Percentiles rank a stretch among this genome's conserved stretches.
Conservation (phyloP, 37 sponge, comb jelly and placozoan genomes). For the Cladorhizidae sp. region DNA sequence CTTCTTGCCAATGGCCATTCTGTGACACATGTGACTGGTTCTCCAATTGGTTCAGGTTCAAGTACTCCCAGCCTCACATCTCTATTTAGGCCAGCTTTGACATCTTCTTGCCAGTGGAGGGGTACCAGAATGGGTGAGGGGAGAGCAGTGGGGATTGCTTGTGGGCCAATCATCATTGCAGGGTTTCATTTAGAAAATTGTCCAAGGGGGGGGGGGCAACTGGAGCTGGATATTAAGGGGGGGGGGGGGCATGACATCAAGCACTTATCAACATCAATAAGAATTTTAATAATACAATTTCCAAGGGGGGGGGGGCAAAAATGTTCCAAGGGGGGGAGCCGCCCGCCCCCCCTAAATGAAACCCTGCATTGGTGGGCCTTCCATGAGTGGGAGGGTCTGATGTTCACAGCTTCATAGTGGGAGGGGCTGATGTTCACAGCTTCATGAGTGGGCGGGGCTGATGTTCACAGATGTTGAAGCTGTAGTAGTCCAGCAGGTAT, state of each 20-base stretch:
- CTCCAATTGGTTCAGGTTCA: conserved; percentile 44
- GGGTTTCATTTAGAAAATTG: too few species aligned
- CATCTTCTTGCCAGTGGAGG: conserved; percentile 47
- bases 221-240: too few species aligned
- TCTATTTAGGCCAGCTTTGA: conserved; percentile 44
- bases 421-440: conserved; percentile 26
- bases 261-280: too few species aligned
- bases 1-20: conserved; percentile 38
- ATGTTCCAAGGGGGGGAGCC: too few species aligned
- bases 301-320: too few species aligned
- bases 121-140: conserved; percentile 49
- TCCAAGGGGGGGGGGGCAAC: too few species aligned
- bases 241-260: too few species aligned
- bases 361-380: too few species aligned
- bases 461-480: conserved; percentile 32
- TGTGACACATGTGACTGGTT: conserved; percentile 49
- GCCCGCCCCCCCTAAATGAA: too few species aligned
- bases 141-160: conserved; percentile 47
- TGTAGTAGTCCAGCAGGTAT: conserved; percentile 39
- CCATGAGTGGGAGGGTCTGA: too few species aligned
- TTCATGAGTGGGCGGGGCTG: too few species aligned
- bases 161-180: conserved; percentile 52
- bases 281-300: too few species aligned
- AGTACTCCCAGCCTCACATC: conserved; percentile 48
- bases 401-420: conserved; percentile 51